These are phyloP conservation scores for Cyanocitta stelleri DNA, from an alignment of 2,113 vertebrate species.

Conservation along the genomic window DNA sequence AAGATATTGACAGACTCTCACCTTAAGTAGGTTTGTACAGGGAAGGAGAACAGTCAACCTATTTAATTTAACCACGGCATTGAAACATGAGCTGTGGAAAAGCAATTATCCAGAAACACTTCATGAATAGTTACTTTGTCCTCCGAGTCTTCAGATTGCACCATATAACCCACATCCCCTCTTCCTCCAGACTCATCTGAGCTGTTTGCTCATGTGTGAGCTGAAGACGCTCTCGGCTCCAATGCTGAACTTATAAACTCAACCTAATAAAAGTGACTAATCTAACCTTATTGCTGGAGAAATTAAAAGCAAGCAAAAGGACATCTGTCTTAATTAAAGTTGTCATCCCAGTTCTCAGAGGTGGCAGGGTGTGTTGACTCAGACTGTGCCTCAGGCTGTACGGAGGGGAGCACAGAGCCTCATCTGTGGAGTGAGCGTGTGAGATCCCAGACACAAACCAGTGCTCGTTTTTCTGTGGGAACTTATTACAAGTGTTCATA, in stretches of 20 bases:
- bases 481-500: neutral
- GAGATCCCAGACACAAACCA: neutral
- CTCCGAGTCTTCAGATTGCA: slow-evolving; percentile 20
- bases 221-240: neutral
- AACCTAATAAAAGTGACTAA: slow-evolving; percentile 56
- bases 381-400: neutral
- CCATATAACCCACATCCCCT: neutral
- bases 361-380: neutral
- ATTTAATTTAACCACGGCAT: neutral
- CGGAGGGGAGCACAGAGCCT: neutral
- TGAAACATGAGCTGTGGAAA: slow-evolving; percentile 8
- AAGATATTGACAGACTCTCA: slow-evolving; percentile 5
- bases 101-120: slow-evolving; percentile 17
- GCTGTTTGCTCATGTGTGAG: slow-evolving; percentile 58
- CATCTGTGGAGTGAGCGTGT: neutral
- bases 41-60: neutral
- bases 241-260: neutral
- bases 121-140: slow-evolving; percentile 3
- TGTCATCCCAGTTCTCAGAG: neutral
- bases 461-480: neutral
- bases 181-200: slow-evolving; percentile 53
- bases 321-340: slow-evolving; percentile 57
- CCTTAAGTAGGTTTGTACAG: neutral
- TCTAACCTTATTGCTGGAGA: slow-evolving; percentile 51
- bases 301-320: slow-evolving; percentile 65